Evolutionary conservation across 2,797 vertebrate species (phyloP), one percentile per base, ranked within the genome.

Genomic region (Onychomys arenicola): DNA sequence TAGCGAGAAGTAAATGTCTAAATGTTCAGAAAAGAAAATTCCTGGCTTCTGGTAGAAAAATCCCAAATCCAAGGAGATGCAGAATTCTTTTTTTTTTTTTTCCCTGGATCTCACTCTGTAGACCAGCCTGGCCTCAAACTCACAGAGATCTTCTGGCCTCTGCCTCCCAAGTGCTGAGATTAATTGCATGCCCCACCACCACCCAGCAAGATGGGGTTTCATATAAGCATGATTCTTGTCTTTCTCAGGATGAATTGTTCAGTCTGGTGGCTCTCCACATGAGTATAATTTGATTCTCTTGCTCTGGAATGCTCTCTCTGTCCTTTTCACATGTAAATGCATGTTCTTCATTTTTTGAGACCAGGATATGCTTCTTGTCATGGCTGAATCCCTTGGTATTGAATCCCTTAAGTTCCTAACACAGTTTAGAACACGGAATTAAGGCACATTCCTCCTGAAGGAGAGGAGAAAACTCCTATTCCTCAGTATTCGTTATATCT

Each of bases 341-440:
- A 34, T 65, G 14, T 73, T 61, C 27, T 7, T 2, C 21, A n/a
- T 61, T 2, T 49, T 90, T 95, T 71, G 71, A 96, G 85, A 94
- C 76, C 77, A 85, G n/a, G 32, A 2, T 63, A 25, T 5, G 17
- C 21, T 7, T 16, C n/a, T 7, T 2, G 55, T 61, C 16, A 34
- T 83, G 89, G 25, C 23, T 75, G 1, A 43, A 57, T 1, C n/a
- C n/a, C n/a, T 32, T 81, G 25, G 0, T 4, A 46, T 3, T 13
- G 0, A 23, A 32, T 55, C 37, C 76, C 46, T 76, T 23, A 55
- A 86, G 23, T 23, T 17, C 3, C 2, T 27, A 89, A 57, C 19
- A 61, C 2, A 49, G 6, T 40, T 32, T 46, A 2, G 17, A 65
- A 6, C 9, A 29, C 27, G 14, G 13, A 1, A 40, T 46, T 52